A percentile compares a stretch with the other conserved stretches of the same genome.
These are phyloP conservation scores for Oreortyx pictus DNA, from an alignment of 2,797 vertebrate genomes.

Conservation along the genomic window DNA sequence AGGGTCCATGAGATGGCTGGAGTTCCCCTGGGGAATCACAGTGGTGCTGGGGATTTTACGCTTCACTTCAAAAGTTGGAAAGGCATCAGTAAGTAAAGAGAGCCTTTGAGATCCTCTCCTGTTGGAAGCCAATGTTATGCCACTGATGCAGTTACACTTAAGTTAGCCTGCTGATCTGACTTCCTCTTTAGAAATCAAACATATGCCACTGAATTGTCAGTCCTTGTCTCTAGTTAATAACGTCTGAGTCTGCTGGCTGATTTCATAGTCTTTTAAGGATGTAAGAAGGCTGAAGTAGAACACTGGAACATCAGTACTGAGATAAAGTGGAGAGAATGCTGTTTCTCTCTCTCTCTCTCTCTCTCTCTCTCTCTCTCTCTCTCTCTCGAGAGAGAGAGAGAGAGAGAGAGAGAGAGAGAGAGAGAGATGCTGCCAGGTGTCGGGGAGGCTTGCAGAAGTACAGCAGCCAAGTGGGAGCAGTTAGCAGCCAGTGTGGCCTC, in stretches of 20 bases:
- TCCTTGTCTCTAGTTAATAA: not conserved
- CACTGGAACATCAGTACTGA: not conserved
- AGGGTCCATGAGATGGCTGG: not conserved
- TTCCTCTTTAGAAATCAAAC: not conserved
- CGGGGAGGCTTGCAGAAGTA: not conserved
- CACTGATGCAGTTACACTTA: not conserved
- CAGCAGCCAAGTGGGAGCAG: not conserved
- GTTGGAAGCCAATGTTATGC: not conserved
- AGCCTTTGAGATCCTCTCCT: not conserved
- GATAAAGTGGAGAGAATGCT: not conserved
- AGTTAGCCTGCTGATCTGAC: not conserved
- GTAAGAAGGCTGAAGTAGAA: not conserved
- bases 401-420: too few relatives aligned
- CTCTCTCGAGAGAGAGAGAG: too few relatives aligned
- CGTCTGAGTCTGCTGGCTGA: not conserved
- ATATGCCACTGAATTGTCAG: not conserved
- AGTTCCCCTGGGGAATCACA: not conserved
- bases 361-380: too few relatives aligned
- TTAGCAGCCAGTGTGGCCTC: not conserved
- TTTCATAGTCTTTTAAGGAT: not conserved
- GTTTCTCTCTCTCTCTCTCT: not conserved
- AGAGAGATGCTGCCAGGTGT: not conserved
- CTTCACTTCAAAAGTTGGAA: not conserved
- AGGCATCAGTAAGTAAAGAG: not conserved
- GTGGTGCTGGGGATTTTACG: not conserved